Evolutionary conservation across 2,797 vertebrate genomes (phyloP), one percentile per base, ranked within the genome.

Genomic region (Trematomus bernacchii): DNA sequence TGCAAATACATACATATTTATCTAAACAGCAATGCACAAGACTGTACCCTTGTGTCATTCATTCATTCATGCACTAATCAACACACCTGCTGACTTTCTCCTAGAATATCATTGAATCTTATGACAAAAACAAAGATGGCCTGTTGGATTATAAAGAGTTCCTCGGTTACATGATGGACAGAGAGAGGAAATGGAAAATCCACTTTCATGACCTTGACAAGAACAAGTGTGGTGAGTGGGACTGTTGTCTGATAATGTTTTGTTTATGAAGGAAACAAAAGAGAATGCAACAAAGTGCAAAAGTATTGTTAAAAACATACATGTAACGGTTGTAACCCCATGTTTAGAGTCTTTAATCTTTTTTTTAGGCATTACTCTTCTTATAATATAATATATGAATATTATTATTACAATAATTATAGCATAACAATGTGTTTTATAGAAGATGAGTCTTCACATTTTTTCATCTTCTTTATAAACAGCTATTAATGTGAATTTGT

Each of bases 161-260:
- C 67, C 91, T 94, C 65, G 58, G 71, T 55, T 96, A 96, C 82
- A 92, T 96, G 91, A 93, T 79, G 91, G 94, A 95, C 89, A 93
- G 91, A 74, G 95, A 96, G 80, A 94, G 19, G 84, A 94, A 92
- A 79, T 96, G 95, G 95, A 95, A 93, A 80, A 94, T 96, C 27
- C 58, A 94, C 82, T 96, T 96, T 68, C 78, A 94, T 62, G 85
- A 93, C 64, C 86, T 96, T 86, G 94, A 96, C 86, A 95, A 91
- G 86, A 94, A 95, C 84, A 92, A 94, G 2, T 91, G 94, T 63
- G 94, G 94, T 96, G 85, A 94, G 93, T 86, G 10, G 44, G 2
- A 53, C 3, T 47, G 33, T 0, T 10, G 1, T 3, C 15, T n/a
- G 30, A 43, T 1, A 18, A 40, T 19, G 16, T 18, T 42, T 11